phyloP scores from a whole-genome alignment of 2,888 invertebrate genomes.

The Caenorhabditis wallacei region DNA sequence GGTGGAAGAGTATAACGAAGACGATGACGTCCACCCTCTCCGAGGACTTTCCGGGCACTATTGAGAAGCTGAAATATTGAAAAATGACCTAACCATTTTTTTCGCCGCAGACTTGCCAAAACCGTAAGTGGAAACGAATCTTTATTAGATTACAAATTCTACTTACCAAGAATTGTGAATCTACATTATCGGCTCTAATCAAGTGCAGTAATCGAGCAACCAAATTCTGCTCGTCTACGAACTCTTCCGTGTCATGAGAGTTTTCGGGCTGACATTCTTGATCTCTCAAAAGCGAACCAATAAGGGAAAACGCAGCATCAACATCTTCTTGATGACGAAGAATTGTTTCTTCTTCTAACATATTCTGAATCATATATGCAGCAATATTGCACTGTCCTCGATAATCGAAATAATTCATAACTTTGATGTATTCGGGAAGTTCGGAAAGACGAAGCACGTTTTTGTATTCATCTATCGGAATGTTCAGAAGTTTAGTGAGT shows the following conservation, averaged over 20 bases:
- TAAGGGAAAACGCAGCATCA: slow-evolving; percentile 87
- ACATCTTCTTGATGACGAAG: slow-evolving; percentile 92
- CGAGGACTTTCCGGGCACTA: slow-evolving; percentile 92
- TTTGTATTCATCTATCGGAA: slow-evolving; percentile 96
- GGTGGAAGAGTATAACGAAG: slow-evolving; percentile 95
- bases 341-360: slow-evolving; percentile 90
- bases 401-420: slow-evolving; percentile 93
- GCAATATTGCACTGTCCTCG: slow-evolving; percentile 90
- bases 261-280: slow-evolving; percentile 85
- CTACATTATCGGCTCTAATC: slow-evolving; percentile 85
- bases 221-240: slow-evolving; percentile 91
- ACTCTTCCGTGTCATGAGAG: slow-evolving; percentile 66
- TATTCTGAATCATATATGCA: slow-evolving; percentile 88
- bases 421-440: slow-evolving; percentile 91
- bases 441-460: slow-evolving; percentile 92
- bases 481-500: slow-evolving; percentile 93
- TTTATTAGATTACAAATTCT: too few relatives aligned
- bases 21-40: slow-evolving; percentile 92
- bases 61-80: slow-evolving; percentile 90
- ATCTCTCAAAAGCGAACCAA: slow-evolving; percentile 92
- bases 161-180: slow-evolving; percentile 86
- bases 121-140: too few relatives aligned
- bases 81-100: not conserved
- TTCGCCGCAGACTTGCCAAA: too few relatives aligned
- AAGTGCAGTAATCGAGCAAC: slow-evolving; percentile 87